These are phyloP conservation scores for Archocentrus centrarchus DNA, from an alignment of 2,113 vertebrate genomes.

Conservation along the genomic window DNA sequence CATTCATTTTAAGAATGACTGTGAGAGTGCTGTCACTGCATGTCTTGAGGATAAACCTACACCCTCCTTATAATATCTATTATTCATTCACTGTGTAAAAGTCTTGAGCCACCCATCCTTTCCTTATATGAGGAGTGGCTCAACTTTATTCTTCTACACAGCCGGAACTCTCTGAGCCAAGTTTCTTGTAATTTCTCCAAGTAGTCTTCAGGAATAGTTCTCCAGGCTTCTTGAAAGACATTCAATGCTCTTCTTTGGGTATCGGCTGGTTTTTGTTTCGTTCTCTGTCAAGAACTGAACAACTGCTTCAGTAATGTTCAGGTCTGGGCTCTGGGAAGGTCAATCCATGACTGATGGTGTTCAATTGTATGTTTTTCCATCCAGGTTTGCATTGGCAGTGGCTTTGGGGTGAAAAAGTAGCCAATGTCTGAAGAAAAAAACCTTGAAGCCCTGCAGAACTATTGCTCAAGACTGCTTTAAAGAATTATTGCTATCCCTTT, in stretches of 20 bases:
- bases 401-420: background rate
- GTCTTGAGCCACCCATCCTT: background rate
- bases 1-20: background rate
- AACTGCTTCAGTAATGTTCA: background rate
- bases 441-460: no score
- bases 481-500: no score
- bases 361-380: background rate
- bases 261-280: background rate
- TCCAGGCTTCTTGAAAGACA: background rate
- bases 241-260: background rate
- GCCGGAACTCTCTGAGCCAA: background rate
- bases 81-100: conserved; percentile 9
- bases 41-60: conserved; percentile 5
- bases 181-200: background rate
- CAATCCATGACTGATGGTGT: background rate
- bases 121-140: background rate
- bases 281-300: background rate
- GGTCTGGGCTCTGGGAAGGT: background rate
- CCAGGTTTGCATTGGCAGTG: background rate
- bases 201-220: background rate
- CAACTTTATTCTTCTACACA: background rate
- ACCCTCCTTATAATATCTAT: conserved; percentile 7
- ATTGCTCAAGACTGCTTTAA: no score
- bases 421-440: no score
- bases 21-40: conserved; percentile 9